A percentile compares a stretch with the other conserved stretches of the same genome.
phyloP scores from a whole-genome alignment of 2,113 vertebrate genomes.

The Petaurus breviceps region DNA sequence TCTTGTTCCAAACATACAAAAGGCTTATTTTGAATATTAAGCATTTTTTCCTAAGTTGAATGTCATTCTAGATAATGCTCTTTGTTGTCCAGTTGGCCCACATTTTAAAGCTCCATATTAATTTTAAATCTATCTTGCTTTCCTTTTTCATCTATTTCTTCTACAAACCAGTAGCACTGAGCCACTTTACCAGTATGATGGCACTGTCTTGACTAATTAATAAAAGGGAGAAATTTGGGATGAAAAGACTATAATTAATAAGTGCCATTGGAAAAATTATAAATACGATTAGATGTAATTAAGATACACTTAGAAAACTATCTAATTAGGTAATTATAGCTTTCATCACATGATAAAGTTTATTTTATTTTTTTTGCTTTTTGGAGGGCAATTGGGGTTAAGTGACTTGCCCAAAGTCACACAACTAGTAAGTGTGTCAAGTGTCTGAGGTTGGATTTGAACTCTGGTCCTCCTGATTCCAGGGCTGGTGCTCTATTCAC shows the following conservation, averaged over 20 bases:
- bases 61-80: background rate
- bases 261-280: background rate
- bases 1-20: background rate
- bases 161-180: background rate
- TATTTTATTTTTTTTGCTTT: no score
- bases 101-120: background rate
- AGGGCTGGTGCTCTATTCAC: no score
- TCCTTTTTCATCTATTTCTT: background rate
- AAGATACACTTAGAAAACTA: background rate
- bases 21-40: background rate
- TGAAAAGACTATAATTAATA: background rate
- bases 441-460: no score
- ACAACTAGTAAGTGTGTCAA: no score
- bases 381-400: no score
- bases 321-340: background rate
- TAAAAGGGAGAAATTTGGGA: background rate
- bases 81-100: background rate
- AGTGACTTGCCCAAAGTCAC: no score
- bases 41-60: background rate
- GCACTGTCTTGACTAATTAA: background rate
- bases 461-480: no score
- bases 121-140: background rate
- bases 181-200: background rate
- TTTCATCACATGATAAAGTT: background rate
- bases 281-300: background rate